These are phyloP conservation scores for Sycophila texana DNA, from an alignment of 2,888 invertebrate genomes.

Conservation along the genomic window DNA sequence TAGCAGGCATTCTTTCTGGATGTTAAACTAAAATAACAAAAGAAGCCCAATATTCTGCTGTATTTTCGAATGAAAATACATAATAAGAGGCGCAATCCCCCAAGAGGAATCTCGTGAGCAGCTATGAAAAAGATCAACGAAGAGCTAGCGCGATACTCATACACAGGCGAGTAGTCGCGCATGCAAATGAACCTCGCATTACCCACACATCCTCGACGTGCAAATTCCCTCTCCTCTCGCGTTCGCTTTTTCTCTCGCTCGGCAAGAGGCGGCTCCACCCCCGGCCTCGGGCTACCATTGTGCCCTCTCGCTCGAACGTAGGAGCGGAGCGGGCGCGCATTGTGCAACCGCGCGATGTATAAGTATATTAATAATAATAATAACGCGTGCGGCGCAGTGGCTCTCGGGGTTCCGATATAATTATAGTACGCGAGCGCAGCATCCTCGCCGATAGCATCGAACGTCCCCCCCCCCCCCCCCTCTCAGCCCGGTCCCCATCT, in stretches of 20 bases:
- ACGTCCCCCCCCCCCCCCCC: background rate
- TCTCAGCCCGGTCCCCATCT: background rate
- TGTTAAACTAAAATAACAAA: too few species aligned
- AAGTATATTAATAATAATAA: conserved; percentile 57
- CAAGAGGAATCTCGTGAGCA: background rate
- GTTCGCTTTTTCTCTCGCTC: conserved; percentile 56
- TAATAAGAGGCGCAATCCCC: background rate
- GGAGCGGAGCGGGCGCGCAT: conserved; percentile 22
- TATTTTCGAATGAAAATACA: background rate
- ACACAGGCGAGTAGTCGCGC: background rate
- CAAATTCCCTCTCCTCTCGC: background rate
- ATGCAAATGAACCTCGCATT: conserved; percentile 33
- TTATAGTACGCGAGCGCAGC: conserved; percentile 65
- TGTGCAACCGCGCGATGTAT: conserved; percentile 52
- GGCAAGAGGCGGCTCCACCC: conserved; percentile 68
- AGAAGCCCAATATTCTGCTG: too few species aligned
- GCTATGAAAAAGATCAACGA: background rate
- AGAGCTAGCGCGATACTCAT: too few species aligned
- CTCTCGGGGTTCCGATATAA: conserved; percentile 66
- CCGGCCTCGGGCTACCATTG: conserved; percentile 73
- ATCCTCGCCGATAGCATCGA: conserved; percentile 32
- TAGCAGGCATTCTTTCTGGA: too few species aligned
- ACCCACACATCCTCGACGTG: background rate
- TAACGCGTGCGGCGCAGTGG: conserved; percentile 66
- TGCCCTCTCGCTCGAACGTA: conserved; percentile 51